Conservation (phyloP, 2,797 vertebrate species). For the Spinus olivaceus region DNA sequence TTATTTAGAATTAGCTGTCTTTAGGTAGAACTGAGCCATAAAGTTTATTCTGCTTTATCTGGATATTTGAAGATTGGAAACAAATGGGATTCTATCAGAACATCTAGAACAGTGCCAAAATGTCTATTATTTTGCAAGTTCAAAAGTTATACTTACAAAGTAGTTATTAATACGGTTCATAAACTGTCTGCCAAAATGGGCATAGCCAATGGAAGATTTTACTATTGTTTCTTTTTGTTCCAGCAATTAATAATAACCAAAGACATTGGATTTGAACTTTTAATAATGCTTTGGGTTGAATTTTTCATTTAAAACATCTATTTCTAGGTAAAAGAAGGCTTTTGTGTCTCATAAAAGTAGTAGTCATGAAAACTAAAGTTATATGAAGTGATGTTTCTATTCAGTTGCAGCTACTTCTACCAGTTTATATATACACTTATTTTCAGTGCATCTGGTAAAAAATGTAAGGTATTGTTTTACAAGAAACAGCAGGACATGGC, state of each 20-base stretch:
- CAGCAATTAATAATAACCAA: background rate
- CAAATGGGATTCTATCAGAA: background rate
- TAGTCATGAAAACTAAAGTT: background rate
- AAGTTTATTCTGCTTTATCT: background rate
- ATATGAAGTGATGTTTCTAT: background rate
- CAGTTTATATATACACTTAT: background rate
- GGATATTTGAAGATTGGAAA: background rate
- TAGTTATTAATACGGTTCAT: background rate
- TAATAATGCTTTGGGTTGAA: conserved; percentile 9
- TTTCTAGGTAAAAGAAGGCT: background rate
- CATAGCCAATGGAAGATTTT: background rate
- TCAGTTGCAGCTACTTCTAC: background rate
- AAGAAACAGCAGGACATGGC: background rate
- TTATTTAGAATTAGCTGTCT: background rate
- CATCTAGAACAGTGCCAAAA: background rate
- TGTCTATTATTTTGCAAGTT: background rate
- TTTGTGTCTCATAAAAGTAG: conserved; percentile 32
- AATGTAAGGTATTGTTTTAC: background rate
- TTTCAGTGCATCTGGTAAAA: background rate
- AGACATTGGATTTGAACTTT: background rate
- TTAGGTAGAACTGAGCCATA: background rate
- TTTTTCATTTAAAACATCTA: conserved; percentile 6
- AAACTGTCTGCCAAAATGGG: background rate
- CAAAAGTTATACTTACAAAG: conserved; percentile 4
- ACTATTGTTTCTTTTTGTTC: background rate